Conservation (phyloP, 92 coral and sea anemone species). For the Actinernus sp. region DNA sequence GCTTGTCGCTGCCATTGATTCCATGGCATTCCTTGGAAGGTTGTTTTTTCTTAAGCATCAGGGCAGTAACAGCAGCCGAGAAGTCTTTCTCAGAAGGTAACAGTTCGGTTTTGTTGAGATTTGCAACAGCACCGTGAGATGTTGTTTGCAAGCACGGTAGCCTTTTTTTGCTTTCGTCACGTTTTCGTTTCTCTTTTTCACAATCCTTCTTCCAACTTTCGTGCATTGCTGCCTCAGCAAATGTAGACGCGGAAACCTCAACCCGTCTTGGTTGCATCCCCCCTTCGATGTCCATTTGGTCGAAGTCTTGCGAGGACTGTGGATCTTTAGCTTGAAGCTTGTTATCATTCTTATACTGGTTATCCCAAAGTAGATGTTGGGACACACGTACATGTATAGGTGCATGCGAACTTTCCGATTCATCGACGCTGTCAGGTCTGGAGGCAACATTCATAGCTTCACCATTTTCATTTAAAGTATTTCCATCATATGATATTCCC, state of each 20-base stretch:
- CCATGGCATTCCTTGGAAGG: not conserved
- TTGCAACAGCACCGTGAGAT: not conserved
- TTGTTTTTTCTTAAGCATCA: not conserved
- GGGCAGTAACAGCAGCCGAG: not conserved
- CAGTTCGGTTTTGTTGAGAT: not conserved
- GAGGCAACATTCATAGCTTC: not conserved
- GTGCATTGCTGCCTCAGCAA: not conserved
- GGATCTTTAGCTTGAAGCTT: too few species aligned
- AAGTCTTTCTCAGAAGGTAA: not conserved
- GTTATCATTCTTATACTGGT: too few species aligned
- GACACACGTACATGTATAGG: too few species aligned
- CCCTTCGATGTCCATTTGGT: too few species aligned
- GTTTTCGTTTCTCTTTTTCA: not conserved
- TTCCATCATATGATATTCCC: not conserved
- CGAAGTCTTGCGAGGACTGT: too few species aligned
- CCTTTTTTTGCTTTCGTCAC: not conserved
- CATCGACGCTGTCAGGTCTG: not conserved
- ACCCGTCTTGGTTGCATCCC: not conserved
- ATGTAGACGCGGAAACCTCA: not conserved
- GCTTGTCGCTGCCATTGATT: not conserved
- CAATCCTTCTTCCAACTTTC: not conserved
- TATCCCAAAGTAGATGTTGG: too few species aligned
- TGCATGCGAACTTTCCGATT: too few species aligned
- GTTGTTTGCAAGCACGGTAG: not conserved
- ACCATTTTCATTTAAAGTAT: too few species aligned